phyloP scores from a whole-genome alignment of 2,113 vertebrate species.

The Verasper variegatus region DNA sequence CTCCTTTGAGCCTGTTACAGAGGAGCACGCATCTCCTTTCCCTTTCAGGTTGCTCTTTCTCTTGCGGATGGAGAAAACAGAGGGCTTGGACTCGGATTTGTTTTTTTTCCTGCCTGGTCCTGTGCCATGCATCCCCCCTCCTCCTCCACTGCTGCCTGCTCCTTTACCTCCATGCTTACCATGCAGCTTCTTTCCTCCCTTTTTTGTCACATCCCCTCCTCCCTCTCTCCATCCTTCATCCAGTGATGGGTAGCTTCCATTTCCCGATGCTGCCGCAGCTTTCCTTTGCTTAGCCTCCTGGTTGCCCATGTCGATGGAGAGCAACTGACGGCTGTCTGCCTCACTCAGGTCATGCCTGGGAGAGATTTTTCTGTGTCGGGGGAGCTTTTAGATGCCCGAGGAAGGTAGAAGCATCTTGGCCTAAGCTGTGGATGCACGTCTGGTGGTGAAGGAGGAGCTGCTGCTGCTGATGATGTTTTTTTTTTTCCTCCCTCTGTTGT shows the following conservation, averaged over 20 bases:
- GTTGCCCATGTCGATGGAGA: constrained; percentile 89
- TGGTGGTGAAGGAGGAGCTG: constrained; percentile 23
- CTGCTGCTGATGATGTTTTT: constrained; percentile 21
- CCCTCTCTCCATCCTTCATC: constrained; percentile 86
- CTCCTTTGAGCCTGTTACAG: constrained; percentile 87
- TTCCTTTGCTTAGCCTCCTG: constrained; percentile 94
- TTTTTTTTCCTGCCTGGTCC: constrained; percentile 86
- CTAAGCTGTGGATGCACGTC: constrained; percentile 28
- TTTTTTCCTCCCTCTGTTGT: constrained; percentile 21
- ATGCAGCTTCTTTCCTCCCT: constrained; percentile 88
- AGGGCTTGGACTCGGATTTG: constrained; percentile 89
- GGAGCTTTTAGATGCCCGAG: constrained; percentile 17
- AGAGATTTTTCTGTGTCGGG: background rate
- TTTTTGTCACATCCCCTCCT: constrained; percentile 88
- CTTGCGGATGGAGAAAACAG: constrained; percentile 95
- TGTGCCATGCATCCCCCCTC: constrained; percentile 67
- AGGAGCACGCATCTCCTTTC: constrained; percentile 77
- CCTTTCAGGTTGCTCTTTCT: constrained; percentile 89
- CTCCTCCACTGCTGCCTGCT: constrained; percentile 70
- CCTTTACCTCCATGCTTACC: constrained; percentile 86
- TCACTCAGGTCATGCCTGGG: constrained; percentile 85
- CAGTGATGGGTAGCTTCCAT: constrained; percentile 82
- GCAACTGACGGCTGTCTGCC: constrained; percentile 44
- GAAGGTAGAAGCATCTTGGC: constrained; percentile 46
- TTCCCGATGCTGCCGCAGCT: constrained; percentile 75